Evolutionary conservation across 2,113 vertebrate species (phyloP).

Genomic region (Tichodroma muraria): DNA sequence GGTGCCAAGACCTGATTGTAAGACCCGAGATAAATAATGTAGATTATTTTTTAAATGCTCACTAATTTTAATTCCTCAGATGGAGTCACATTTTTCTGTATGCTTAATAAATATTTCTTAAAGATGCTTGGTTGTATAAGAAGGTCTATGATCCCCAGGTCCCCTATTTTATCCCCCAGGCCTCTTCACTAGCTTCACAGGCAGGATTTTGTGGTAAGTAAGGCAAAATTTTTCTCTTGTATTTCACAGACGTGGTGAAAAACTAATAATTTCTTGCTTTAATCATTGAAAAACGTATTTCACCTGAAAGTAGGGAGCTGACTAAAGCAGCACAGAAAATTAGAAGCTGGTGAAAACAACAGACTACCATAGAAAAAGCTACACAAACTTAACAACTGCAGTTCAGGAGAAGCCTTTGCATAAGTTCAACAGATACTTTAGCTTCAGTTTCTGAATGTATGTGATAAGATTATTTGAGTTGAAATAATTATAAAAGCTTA

Average conservation of each 20-base stretch:
- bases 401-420: not conserved
- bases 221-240: not conserved
- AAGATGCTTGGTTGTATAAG: not conserved
- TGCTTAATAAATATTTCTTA: not conserved
- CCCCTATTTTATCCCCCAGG: not conserved
- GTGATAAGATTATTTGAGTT: not conserved
- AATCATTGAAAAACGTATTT: not conserved
- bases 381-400: not conserved
- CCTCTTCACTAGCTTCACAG: not conserved
- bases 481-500: slow-evolving; percentile 31
- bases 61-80: not conserved
- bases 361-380: not conserved
- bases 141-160: not conserved
- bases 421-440: not conserved
- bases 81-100: not conserved
- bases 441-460: not conserved
- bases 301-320: not conserved
- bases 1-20: not conserved
- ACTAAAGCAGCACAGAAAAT: not conserved
- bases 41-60: not conserved
- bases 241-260: not conserved
- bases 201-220: not conserved
- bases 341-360: not conserved
- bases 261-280: not conserved
- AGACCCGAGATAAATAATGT: not conserved